These are phyloP conservation scores for Xenops minutus DNA, from an alignment of 2,797 vertebrate genomes.

Conservation along the genomic window DNA sequence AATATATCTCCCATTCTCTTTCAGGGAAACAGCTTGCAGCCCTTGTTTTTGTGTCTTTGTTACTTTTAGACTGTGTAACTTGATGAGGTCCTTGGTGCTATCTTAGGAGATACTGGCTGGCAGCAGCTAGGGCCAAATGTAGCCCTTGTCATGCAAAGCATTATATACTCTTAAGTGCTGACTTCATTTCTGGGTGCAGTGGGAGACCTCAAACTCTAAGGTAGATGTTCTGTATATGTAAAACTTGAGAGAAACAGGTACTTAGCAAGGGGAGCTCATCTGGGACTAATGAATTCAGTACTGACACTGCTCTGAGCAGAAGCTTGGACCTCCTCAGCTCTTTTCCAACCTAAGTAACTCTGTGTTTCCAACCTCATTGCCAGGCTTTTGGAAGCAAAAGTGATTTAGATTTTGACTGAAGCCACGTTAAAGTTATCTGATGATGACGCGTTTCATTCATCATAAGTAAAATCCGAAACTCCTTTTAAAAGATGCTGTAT, in stretches of 20 bases:
- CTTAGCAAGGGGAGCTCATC: neutral
- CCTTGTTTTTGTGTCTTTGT: neutral
- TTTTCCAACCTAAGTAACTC: neutral
- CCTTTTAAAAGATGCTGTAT: neutral
- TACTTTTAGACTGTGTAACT: neutral
- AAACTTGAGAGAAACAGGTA: neutral
- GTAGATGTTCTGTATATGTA: neutral
- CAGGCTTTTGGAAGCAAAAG: neutral
- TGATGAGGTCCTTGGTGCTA: neutral
- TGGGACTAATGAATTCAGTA: neutral
- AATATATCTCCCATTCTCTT: neutral
- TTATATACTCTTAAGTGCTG: fast-evolving
- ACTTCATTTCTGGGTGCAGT: neutral
- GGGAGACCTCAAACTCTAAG: neutral
- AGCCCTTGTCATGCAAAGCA: neutral
- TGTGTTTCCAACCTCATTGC: neutral
- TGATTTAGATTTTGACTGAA: neutral
- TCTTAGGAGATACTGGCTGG: neutral
- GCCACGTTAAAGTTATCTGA: neutral
- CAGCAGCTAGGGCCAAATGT: neutral
- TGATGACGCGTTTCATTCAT: neutral
- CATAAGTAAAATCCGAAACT: neutral
- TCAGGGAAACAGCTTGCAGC: neutral
- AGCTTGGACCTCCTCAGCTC: neutral
- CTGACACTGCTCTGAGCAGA: neutral